phyloP scores from a whole-genome alignment of 2,113 vertebrate genomes.

The Ochotona curzoniae region DNA sequence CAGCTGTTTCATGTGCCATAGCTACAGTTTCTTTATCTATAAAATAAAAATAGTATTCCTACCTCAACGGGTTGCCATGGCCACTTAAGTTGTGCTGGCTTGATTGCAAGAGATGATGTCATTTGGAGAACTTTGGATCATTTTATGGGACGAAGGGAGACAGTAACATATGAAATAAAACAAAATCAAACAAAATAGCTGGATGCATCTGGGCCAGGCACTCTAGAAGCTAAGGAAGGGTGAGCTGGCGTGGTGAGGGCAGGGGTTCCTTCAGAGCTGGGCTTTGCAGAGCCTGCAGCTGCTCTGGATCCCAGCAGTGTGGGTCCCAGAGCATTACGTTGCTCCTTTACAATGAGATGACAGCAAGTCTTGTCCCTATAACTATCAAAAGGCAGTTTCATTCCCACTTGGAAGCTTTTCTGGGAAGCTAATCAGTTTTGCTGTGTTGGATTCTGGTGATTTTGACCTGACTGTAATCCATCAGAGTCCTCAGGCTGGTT shows the following conservation, averaged over 20 bases:
- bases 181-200: neutral
- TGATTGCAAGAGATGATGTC: neutral
- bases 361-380: neutral
- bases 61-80: neutral
- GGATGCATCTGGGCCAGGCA: neutral
- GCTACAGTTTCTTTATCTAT: neutral
- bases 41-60: neutral
- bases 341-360: neutral
- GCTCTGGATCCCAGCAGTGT: neutral
- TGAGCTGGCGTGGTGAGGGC: neutral
- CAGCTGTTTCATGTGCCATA: neutral
- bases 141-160: neutral
- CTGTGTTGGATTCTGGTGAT: neutral
- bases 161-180: neutral
- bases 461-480: neutral
- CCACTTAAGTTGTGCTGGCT: neutral
- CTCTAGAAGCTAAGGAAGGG: neutral
- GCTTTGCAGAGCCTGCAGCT: neutral
- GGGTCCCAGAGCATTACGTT: neutral
- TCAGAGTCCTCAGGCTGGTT: constrained; percentile 7
- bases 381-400: neutral
- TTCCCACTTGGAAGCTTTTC: neutral
- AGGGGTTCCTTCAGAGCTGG: neutral
- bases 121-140: neutral
- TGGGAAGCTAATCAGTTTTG: neutral